Base-by-base conservation (phyloP, 2,113 vertebrate genomes). In the Syngnathus scovelli region DNA sequence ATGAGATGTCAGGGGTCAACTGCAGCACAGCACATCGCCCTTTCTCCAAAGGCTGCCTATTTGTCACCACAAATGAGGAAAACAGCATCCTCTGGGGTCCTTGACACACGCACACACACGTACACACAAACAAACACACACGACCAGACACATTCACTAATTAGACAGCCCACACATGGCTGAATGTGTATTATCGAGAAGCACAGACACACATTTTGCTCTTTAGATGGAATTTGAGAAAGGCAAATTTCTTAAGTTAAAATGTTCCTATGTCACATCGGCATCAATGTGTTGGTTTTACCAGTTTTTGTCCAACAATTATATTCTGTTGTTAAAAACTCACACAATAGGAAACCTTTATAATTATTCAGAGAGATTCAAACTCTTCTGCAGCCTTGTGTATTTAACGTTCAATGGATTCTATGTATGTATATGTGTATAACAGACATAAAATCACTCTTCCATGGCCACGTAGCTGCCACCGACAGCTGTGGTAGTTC, bases 61-160 rank as follows among this genome's bases (percentile, higher is more conserved):
- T 87, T 90, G 86, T 89, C 88, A 83, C 2, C 77, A 64, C 75
- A 87, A 87, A 86, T 61, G 80, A 78, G 69, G 69, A 83, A 84
- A 89, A 85, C 74, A 75, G 59, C 15, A 43, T 72, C 67, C 73
- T 81, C 61, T 54, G 48, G 79, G 67, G 79, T 75, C 55, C 41
- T 71, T 71, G 76, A 74, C 78, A 78, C 64, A 63, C 51, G 68
- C 64, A 68, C 52, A 62, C 43, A 69, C 67, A 71, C 69, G 70
- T 37, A 39, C 23, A n/a, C 23, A 63, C 39, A 54, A 33, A 66
- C 61, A 58, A 21, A 54, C 11, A 56, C 12, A 16, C 15, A 36
- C 13, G 36, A 56, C 13, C 6, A 36, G 13, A 69, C 63, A 65
- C 48, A 21, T 52, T 21, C 19, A 69, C 65, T 80, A 77, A 81